Evolutionary conservation across 30 jellyfish, hydroid and myxozoan genomes (phyloP).

Genomic region (Catostylus mosaicus): DNA sequence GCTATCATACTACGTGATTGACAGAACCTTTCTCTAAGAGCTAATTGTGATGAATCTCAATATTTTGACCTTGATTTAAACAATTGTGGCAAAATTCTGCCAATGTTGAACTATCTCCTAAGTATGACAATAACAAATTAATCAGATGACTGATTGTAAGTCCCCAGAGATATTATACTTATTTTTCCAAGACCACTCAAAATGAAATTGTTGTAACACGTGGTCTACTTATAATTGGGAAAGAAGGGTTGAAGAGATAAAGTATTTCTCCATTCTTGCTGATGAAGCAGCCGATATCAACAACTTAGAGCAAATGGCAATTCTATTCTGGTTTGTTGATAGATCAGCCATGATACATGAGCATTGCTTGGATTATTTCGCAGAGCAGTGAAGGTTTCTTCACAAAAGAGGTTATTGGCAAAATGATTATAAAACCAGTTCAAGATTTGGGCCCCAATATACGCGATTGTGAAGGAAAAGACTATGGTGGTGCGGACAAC

Average conservation of each 20-base stretch:
- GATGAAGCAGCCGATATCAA: slow-evolving; percentile 63
- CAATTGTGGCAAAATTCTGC: slow-evolving; percentile 63
- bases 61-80: slow-evolving; percentile 4
- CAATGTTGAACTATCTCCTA: slow-evolving; percentile 17
- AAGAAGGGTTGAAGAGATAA: too few relatives aligned
- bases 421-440: not conserved
- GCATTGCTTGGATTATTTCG: slow-evolving; percentile 11
- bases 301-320: slow-evolving; percentile 42
- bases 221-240: slow-evolving; percentile 14
- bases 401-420: slow-evolving; percentile 5
- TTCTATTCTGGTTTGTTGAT: slow-evolving; percentile 23
- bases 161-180: slow-evolving; percentile 10
- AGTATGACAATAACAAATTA: slow-evolving; percentile 13
- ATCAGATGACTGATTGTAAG: slow-evolving; percentile 4
- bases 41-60: slow-evolving; percentile 63
- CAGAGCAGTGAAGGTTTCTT: slow-evolving; percentile 1
- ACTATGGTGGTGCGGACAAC: slow-evolving; percentile 62
- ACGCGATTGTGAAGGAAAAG: slow-evolving; percentile 41
- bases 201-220: slow-evolving; percentile 3
- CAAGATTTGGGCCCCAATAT: slow-evolving; percentile 11
- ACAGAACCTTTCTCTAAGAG: slow-evolving; percentile 61
- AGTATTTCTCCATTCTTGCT: slow-evolving; percentile 56
- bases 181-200: slow-evolving; percentile 28
- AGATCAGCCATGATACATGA: not conserved
- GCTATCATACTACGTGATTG: slow-evolving; percentile 59